These are phyloP conservation scores for Pardalotus punctatus DNA, from an alignment of 2,113 vertebrate species.

Conservation along the genomic window DNA sequence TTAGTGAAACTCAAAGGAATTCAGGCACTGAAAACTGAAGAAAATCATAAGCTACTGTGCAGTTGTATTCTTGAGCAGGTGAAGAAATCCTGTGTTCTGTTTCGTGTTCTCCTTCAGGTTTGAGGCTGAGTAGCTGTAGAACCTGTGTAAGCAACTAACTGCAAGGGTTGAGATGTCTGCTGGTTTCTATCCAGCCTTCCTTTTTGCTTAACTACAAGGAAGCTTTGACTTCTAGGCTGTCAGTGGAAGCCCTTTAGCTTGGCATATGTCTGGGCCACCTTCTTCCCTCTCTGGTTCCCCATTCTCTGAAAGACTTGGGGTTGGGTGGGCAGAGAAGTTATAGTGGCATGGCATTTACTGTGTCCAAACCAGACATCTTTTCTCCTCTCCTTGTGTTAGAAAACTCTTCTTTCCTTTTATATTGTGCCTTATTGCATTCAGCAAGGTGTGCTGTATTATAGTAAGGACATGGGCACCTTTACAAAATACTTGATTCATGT, in stretches of 20 bases:
- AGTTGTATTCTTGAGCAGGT: not conserved
- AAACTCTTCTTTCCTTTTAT: not conserved
- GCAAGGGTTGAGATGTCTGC: not conserved
- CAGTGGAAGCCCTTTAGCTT: not conserved
- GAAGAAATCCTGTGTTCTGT: not conserved
- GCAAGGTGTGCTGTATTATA: not conserved
- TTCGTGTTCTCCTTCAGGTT: not conserved
- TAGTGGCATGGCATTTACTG: not conserved
- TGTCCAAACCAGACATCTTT: not conserved
- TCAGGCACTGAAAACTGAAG: not conserved
- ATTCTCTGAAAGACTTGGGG: rapidly evolving
- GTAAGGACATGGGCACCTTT: not conserved
- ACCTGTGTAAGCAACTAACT: not conserved
- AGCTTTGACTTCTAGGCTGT: not conserved
- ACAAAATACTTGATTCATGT: not conserved
- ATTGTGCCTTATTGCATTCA: not conserved
- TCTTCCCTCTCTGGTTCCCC: not conserved
- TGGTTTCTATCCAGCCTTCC: not conserved
- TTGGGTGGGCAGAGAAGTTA: not conserved
- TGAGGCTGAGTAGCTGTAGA: not conserved
- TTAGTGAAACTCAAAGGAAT: not conserved
- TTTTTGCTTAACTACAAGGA: not conserved
- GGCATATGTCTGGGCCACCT: too few species aligned
- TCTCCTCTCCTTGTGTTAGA: not conserved
- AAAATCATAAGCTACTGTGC: not conserved